These are phyloP conservation scores for Pelodiscus sinensis DNA, from an alignment of 2,113 vertebrate species.

Conservation along the genomic window DNA sequence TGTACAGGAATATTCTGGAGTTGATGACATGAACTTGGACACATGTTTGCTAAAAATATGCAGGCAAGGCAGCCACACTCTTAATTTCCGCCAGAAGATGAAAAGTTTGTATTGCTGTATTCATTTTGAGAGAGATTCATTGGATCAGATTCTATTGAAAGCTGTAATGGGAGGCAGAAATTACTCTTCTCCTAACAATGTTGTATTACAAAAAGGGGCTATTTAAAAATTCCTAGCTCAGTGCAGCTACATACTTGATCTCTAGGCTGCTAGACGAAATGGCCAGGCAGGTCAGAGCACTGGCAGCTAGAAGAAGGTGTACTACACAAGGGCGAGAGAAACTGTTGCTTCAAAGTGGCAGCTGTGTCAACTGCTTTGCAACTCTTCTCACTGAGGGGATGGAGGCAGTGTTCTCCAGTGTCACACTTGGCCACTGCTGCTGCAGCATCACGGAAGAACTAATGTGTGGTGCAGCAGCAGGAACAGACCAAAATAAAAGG, in stretches of 20 bases:
- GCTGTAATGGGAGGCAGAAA: not conserved
- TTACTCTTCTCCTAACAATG: not conserved
- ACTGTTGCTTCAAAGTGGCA: not conserved
- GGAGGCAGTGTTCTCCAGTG: not conserved
- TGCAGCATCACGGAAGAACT: not conserved
- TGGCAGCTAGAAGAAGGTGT: not conserved
- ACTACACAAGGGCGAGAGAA: not conserved
- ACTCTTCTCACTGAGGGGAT: not conserved
- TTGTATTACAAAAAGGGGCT: not conserved
- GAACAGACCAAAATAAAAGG: not conserved
- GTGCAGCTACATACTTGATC: not conserved
- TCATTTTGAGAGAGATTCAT: not conserved
- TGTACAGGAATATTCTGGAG: not conserved
- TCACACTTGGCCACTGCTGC: not conserved
- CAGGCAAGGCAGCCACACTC: not conserved
- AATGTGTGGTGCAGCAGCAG: not conserved
- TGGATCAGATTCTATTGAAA: not conserved
- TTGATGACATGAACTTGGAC: not conserved
- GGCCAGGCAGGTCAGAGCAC: not conserved
- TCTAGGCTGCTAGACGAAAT: not conserved
- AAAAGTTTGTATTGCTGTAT: not conserved
- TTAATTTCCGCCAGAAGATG: not conserved
- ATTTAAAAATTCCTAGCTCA: not conserved
- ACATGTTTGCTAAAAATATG: not conserved
- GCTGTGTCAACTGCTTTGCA: not conserved